Evolutionary conservation across 2,888 invertebrate genomes (phyloP), one percentile per base, ranked within the genome.

Genomic region (Aporophyla lueneburgensis): DNA sequence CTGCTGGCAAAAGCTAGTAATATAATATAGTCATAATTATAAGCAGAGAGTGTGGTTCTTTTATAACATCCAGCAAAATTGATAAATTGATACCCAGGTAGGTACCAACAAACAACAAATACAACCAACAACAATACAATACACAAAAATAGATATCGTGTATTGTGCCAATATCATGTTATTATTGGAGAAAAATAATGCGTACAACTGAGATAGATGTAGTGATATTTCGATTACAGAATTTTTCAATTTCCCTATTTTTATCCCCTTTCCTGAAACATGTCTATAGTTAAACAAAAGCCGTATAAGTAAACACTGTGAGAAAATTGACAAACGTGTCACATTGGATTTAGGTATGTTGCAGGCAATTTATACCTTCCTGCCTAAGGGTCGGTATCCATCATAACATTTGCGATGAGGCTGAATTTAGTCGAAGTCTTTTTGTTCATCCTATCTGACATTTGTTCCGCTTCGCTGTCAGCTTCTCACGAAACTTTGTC

Each of bases 401-500:
- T 88, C 87, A 89, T 82, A 83, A 81, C 76, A 81, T 84, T 83
- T 82, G 76, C 76, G 83, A 72, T 61, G 68, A 63, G 67, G 71
- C 62, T 74, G 66, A 33, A 75, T 81, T 76, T 62, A 68, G 62
- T 51, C 65, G 10, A 72, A 74, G 65, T 78, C 73, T 81, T 76
- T 76, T 77, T 86, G 78, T 75, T 80, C 79, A 79, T 82, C 76
- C 80, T 68, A 54, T 71, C 70, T 68, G 66, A 83, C 74, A 74
- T 76, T 73, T 75, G 76, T 79, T 69, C 61, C 72, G 75, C 53
- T 75, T 62, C 67, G 53, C 63, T 68, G 84, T 85, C 88, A 84
- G 79, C 83, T 87, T 84, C 83, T 84, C 78, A 81, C 74, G 74
- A 81, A 87, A 89, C 78, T 89, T 89, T 85, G 72, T 78, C 84